Evolutionary conservation across 2,888 invertebrate genomes (phyloP), one percentile per base, ranked within the genome.

Genomic region (Leucozona laternaria): DNA sequence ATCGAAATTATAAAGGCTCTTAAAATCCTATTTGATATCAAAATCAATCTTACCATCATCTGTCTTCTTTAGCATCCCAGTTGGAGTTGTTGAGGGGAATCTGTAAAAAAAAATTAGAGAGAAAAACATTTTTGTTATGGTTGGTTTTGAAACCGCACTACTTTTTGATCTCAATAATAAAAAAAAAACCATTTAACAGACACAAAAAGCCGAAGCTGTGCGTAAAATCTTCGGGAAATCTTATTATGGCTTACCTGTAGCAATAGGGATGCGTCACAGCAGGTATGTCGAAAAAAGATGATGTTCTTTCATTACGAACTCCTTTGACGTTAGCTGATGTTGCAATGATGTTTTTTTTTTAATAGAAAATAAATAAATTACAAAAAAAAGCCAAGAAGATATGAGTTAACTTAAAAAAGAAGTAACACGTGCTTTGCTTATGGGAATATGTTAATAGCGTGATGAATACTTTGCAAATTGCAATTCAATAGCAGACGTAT

Each of bases 261-360:
- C 93, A 93, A 89, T 92, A 92, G 83, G 93, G 92, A 90, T 92
- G 92, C 89, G 92, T 91, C 92, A 92, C 92, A 92, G 92, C 92
- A 89, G 92, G 92, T 90, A 92, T 91, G 89, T 92, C 92, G 91
- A 92, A 93, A 91, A 93, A 92, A 91, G 90, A 91, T 90, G 92
- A 91, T 90, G 92, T 91, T 91, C 92, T 92, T 91, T 92, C 92
- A 90, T 92, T 91, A 89, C 92, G 92, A 88, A 92, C 91, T 91
- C 92, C 92, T 92, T 92, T 92, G 90, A 92, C 92, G 90, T 91
- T 92, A 66, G 91, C 92, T 92, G 90, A 40, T 37, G 60, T 60
- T 88, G 90, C 89, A 83, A 25, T 75, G 43, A 58, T 34, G 78
- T 53, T 77, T 82, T 58, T 82, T 58, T 60, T 66, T 31, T 78